Evolutionary conservation across 2,113 vertebrate genomes (phyloP), one percentile per base, ranked within the genome.

Genomic region (Corythornis cristatus): DNA sequence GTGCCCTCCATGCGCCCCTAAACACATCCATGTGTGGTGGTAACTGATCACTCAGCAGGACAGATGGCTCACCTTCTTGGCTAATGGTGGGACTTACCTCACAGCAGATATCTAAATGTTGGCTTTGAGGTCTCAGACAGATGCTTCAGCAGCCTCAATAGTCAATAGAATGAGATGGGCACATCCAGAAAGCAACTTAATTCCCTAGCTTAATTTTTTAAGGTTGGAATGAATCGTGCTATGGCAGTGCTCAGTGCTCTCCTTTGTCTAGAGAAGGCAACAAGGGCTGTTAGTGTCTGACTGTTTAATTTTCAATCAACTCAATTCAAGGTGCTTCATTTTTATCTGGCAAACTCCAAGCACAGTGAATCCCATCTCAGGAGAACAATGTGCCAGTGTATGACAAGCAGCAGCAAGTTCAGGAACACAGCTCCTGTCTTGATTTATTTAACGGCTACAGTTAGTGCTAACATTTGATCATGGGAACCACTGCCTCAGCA

Each of bases 401-500:
- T 3, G 64, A 93, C 92, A 95, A 89, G 95, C 75, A 93, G 79
- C 54, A 86, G 75, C 95, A 95, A 83, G 95, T 62, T 79, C 29
- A 26, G 51, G 79, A 95, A 26, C 82, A 88, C 11, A 62, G 42
- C 83, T 93, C 82, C 65, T 46, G 17, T 58, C 85, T 91, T 89
- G 71, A 93, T 91, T 91, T 91, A 79, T 89, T 86, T 77, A 95
- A 89, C 12, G 2, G 65, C 90, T 74, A 54, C 43, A 51, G 85
- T 54, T 73, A 67, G 64, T 58, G 64, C 86, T 91, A 72, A 80
- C 83, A 91, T 83, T 77, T 91, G 85, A 88, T 83, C 60, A 94
- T 77, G 90, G 83, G 92, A 96, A 96, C 65, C 65, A 56, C 90
- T 93, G 90, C n/a, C 85, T 96, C 95, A 96, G 96, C 95, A 95